phyloP scores from a whole-genome alignment of 2,797 vertebrate species.

The Leptatherina wallacei region DNA sequence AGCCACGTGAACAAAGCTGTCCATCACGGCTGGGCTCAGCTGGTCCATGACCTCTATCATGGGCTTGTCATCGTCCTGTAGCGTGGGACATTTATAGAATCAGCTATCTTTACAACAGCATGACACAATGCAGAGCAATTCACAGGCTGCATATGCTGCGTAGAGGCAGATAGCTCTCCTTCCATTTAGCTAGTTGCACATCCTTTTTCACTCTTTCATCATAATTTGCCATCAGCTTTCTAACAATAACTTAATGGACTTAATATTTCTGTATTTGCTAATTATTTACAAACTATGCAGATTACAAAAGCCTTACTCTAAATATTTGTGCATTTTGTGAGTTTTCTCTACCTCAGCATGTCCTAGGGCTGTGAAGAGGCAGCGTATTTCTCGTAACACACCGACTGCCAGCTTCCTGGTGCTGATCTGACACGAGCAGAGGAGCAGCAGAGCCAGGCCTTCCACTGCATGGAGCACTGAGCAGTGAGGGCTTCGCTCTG shows the following conservation, averaged over 20 bases:
- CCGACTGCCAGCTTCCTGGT: conserved; percentile 95
- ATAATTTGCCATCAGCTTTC: conserved; percentile 4
- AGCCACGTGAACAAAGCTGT: conserved; percentile 96
- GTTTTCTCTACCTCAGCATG: conserved; percentile 90
- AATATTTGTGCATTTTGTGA: conserved; percentile 1
- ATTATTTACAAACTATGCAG: neutral
- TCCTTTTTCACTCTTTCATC: neutral
- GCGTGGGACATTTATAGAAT: conserved; percentile 53
- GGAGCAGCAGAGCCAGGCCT: conserved; percentile 93
- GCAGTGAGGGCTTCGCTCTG: conserved; percentile 93
- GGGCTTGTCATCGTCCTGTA: conserved; percentile 96
- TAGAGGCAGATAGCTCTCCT: conserved; percentile 18
- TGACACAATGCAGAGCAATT: conserved; percentile 48
- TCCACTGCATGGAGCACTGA: conserved; percentile 95
- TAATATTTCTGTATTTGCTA: neutral
- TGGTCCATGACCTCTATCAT: conserved; percentile 99
- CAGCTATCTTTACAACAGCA: conserved; percentile 59
- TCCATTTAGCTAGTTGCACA: conserved; percentile 1
- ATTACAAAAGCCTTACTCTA: neutral
- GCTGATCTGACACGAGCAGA: conserved; percentile 96
- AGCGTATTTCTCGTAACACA: conserved; percentile 94
- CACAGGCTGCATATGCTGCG: conserved; percentile 18
- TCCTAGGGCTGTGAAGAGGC: conserved; percentile 92
- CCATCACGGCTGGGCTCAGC: conserved; percentile 94
- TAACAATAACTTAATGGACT: neutral